These are phyloP conservation scores for Mercenaria mercenaria DNA, from an alignment of 1,140 invertebrate species.

Conservation along the genomic window DNA sequence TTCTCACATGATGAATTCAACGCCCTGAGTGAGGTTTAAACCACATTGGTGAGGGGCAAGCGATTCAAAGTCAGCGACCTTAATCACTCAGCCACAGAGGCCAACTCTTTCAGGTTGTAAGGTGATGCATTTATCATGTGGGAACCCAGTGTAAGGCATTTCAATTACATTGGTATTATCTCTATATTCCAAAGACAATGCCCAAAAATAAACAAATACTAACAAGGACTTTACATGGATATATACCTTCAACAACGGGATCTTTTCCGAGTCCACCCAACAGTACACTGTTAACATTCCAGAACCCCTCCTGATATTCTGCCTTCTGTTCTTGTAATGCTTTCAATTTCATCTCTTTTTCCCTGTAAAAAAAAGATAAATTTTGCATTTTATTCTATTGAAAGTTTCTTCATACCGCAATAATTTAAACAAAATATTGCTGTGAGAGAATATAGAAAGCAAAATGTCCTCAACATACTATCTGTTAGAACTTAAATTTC, in stretches of 20 bases:
- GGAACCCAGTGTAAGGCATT: too few species aligned
- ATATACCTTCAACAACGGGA: conserved; percentile 80
- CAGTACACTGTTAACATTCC: conserved; percentile 85
- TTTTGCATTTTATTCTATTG: not conserved
- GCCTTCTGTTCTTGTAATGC: conserved; percentile 81
- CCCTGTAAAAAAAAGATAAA: conserved; percentile 77
- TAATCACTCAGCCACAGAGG: too few species aligned
- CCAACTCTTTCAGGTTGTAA: too few species aligned
- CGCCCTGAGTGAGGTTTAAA: too few species aligned
- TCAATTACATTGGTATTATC: too few species aligned
- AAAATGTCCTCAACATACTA: not conserved
- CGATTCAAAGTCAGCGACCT: too few species aligned
- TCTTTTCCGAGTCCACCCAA: conserved; percentile 85
- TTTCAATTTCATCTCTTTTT: conserved; percentile 79
- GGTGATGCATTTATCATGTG: too few species aligned
- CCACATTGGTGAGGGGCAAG: too few species aligned
- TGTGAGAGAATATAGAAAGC: not conserved
- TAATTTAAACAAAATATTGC: not conserved
- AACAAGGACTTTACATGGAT: too few species aligned
- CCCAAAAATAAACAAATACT: too few species aligned
- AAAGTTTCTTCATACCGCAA: not conserved
- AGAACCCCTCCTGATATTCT: conserved; percentile 83
- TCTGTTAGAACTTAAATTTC: not conserved
- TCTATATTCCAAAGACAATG: too few species aligned
- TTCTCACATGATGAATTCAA: too few species aligned